phyloP scores from a whole-genome alignment of 2,797 vertebrate species.

The Diglossa cyanea region DNA sequence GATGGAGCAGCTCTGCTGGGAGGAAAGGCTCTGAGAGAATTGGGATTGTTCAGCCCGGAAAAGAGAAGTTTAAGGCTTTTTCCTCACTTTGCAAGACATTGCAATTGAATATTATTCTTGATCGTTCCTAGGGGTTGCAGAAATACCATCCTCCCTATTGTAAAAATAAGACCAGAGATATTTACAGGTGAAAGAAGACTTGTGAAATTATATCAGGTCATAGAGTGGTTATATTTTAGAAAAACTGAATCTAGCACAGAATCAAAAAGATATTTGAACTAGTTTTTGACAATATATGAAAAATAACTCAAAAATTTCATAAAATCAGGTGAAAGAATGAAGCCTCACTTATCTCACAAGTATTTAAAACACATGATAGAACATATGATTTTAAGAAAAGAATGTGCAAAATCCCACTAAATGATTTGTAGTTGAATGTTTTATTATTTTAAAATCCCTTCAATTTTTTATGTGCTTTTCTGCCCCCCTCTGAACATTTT shows the following conservation, averaged over 20 bases:
- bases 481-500: neutral
- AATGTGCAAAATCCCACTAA: neutral
- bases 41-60: neutral
- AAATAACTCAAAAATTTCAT: neutral
- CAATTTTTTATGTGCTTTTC: neutral
- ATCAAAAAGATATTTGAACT: neutral
- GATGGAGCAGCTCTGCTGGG: neutral
- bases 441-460: neutral
- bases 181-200: neutral
- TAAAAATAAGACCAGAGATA: neutral
- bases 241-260: neutral
- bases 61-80: neutral
- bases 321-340: neutral
- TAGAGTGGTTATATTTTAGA: neutral
- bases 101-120: accelerated
- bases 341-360: neutral
- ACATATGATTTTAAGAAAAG: neutral
- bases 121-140: neutral
- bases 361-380: neutral
- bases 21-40: accelerated
- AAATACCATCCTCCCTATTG: neutral
- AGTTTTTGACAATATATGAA: neutral
- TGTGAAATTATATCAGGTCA: neutral
- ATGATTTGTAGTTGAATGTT: neutral
- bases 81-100: neutral